phyloP scores from a whole-genome alignment of 2,113 vertebrate genomes.

The Ranitomeya variabilis region DNA sequence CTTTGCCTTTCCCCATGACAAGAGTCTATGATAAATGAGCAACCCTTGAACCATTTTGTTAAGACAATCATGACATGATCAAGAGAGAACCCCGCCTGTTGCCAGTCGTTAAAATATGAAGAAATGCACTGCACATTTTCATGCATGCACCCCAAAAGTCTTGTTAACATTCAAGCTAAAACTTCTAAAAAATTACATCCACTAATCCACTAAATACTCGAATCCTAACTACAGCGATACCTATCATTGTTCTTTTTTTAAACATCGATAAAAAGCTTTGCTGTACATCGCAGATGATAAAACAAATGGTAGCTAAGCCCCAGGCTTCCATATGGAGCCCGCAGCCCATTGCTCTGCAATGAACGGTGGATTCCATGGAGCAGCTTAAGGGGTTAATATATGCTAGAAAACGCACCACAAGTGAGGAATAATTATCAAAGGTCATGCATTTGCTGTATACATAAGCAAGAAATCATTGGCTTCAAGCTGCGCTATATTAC shows the following conservation, averaged over 20 bases:
- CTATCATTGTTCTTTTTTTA: constrained; percentile 67
- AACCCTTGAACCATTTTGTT: background rate
- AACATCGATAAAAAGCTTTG: constrained; percentile 79
- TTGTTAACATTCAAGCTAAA: constrained; percentile 79
- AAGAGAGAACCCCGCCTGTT: constrained; percentile 13
- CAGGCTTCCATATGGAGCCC: constrained; percentile 19
- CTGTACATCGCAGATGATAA: constrained; percentile 81
- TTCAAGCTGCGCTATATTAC: constrained; percentile 81
- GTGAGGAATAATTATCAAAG: constrained; percentile 73
- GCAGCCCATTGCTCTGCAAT: constrained; percentile 44
- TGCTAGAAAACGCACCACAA: constrained; percentile 68
- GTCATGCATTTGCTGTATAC: constrained; percentile 75
- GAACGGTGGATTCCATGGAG: background rate
- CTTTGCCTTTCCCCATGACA: background rate
- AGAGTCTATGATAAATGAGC: background rate
- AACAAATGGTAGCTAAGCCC: constrained; percentile 60
- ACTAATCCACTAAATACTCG: constrained; percentile 78
- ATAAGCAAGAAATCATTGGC: constrained; percentile 75
- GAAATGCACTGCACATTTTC: constrained; percentile 75
- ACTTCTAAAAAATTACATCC: constrained; percentile 79
- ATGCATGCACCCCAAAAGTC: constrained; percentile 81
- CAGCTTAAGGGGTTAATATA: constrained; percentile 15
- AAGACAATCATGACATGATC: constrained; percentile 25
- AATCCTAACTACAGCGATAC: constrained; percentile 79
- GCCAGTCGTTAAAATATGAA: constrained; percentile 64